phyloP scores from a whole-genome alignment of 2,797 vertebrate species.

The Microhierax caerulescens region DNA sequence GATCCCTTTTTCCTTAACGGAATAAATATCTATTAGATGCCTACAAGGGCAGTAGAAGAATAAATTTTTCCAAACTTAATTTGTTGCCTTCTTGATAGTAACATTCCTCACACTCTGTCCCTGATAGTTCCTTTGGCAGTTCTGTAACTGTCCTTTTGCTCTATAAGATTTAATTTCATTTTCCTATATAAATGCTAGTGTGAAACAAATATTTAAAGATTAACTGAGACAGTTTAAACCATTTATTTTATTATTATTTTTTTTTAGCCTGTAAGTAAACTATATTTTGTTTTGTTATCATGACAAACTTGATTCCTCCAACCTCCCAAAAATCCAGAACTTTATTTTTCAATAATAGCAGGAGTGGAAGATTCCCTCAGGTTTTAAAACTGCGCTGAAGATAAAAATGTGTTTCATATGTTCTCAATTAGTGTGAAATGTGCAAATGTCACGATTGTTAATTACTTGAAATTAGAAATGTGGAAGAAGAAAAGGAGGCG shows the following conservation, averaged over 20 bases:
- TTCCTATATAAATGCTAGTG: neutral
- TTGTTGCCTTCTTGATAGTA: neutral
- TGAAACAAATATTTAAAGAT: neutral
- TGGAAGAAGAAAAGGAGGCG: neutral
- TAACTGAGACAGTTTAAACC: neutral
- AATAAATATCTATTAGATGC: neutral
- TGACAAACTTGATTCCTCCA: neutral
- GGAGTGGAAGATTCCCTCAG: neutral
- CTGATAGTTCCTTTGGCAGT: neutral
- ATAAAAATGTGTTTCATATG: neutral
- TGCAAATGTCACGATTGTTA: constrained; percentile 18
- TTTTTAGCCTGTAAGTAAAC: neutral
- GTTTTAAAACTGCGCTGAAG: neutral
- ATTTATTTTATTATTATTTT: too few species aligned
- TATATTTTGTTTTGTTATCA: neutral
- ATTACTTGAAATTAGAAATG: neutral
- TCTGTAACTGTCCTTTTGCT: neutral
- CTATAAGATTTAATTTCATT: neutral
- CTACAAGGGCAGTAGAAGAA: neutral
- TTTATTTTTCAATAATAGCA: neutral
- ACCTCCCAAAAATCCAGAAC: neutral
- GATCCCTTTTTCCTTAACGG: neutral
- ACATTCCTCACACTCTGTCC: neutral
- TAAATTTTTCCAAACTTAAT: neutral
- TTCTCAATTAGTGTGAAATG: constrained; percentile 10